Percentiles rank a stretch among this genome's conserved stretches.
These are phyloP conservation scores for Venustoraphidia nigricollis DNA, from an alignment of 2,888 invertebrate genomes.

Conservation along the genomic window DNA sequence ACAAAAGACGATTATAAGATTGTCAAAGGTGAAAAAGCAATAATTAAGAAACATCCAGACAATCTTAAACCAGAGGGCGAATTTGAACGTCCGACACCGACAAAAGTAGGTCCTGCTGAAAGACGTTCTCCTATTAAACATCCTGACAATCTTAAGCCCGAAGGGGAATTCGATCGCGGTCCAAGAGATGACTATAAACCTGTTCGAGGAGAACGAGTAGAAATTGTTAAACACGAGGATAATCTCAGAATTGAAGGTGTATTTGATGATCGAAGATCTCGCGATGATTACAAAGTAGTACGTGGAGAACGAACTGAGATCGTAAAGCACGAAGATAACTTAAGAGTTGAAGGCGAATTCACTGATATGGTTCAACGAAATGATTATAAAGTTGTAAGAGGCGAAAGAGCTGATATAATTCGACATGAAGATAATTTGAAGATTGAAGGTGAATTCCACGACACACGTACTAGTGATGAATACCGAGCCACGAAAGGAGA, in stretches of 20 bases:
- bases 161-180: slow-evolving; percentile 27
- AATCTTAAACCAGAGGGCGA: slow-evolving; percentile 41
- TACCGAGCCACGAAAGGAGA: slow-evolving; percentile 39
- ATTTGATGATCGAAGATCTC: slow-evolving; percentile 30
- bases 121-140: slow-evolving; percentile 17
- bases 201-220: slow-evolving; percentile 29
- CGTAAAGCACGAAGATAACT: slow-evolving; percentile 25
- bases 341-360: slow-evolving; percentile 42
- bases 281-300: slow-evolving; percentile 37
- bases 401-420: slow-evolving; percentile 43
- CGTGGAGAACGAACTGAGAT: slow-evolving; percentile 37
- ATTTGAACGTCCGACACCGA: slow-evolving; percentile 20
- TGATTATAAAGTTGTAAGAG: slow-evolving; percentile 36
- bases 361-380: slow-evolving; percentile 33
- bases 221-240: slow-evolving; percentile 38
- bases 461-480: slow-evolving; percentile 35
- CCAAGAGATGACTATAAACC: slow-evolving; percentile 27
- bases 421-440: slow-evolving; percentile 49
- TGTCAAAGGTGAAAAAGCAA: slow-evolving; percentile 26
- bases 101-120: slow-evolving; percentile 10
- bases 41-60: slow-evolving; percentile 24
- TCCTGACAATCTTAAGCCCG: slow-evolving; percentile 26
- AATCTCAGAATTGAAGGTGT: slow-evolving; percentile 36
- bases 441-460: slow-evolving; percentile 47
- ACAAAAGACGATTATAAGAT: slow-evolving; percentile 37